Base-by-base conservation (phyloP, 2,113 vertebrate genomes). In the Apus apus region DNA sequence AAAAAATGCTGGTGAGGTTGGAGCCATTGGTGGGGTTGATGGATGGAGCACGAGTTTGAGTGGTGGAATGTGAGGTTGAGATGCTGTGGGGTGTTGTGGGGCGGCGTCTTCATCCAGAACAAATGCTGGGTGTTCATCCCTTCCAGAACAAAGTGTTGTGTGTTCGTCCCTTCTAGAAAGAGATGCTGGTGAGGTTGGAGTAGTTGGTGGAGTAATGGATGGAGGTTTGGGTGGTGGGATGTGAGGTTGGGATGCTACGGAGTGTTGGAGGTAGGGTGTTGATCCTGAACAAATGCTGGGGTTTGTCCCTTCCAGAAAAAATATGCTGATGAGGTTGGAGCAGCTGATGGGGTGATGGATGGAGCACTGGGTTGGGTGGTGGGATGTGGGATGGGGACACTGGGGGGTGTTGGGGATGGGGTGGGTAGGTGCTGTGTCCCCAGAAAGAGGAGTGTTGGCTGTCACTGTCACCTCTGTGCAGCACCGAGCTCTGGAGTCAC, bases 401-500 rank as follows among this genome's bases (percentile, higher is more conserved):
- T 68, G 70, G 3, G 3, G 32, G 34, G 10, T 13, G 20, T 7
- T 50, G 30, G 53, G 32, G 53, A 6, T 38, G 38, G 36, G 1
- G 20, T 30, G 29, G 43, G 40, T 26, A 22, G 0, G 1, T 5
- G 20, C 38, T 4, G 54, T 3, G 2, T 23, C 20, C 62, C 53
- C 30, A 3, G 9, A 54, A 64, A 6, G 1, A 18, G 21, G 30
- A 58, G 15, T 5, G 27, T 8, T 71, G 70, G 50, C 70, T 54
- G 86, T 22, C 57, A 38, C 30, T 15, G 3, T 51, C 54, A 3
- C 8, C 53, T 29, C 46, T 18, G 16, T 5, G 26, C 48, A 34
- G 64, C 14, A 8, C 81, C 2, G 9, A 51, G 34, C 56, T 22
- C 6, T 0, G 0, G n/a, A n/a, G 50, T 21, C 76, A 21, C 54